These are phyloP conservation scores for Chelonia mydas DNA, from an alignment of 2,797 vertebrate species.

Conservation along the genomic window DNA sequence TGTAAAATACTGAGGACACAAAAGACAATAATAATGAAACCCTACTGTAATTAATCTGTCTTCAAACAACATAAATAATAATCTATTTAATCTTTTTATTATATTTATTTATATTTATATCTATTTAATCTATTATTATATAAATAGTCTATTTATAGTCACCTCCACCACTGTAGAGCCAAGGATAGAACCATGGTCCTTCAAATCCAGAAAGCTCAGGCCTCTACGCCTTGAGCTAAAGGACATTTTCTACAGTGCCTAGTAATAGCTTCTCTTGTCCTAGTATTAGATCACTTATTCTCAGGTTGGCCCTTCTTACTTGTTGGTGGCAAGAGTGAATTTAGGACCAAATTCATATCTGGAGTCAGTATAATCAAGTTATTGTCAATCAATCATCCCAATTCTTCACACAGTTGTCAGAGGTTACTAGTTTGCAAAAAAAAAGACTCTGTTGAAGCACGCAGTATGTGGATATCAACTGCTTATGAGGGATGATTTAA, in stretches of 20 bases:
- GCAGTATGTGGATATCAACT: neutral
- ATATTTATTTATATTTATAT: too few species aligned
- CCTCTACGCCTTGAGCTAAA: rapidly evolving
- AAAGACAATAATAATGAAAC: neutral
- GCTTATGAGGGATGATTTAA: rapidly evolving
- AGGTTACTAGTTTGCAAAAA: neutral
- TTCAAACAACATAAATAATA: neutral
- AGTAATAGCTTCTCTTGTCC: rapidly evolving
- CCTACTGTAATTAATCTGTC: rapidly evolving
- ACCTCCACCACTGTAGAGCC: rapidly evolving
- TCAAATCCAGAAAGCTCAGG: neutral
- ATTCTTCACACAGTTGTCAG: neutral
- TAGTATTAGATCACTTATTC: rapidly evolving
- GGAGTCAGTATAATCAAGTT: rapidly evolving
- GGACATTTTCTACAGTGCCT: rapidly evolving
- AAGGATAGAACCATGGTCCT: neutral
- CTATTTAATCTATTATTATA: too few species aligned
- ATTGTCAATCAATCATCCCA: neutral
- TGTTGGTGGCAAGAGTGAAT: neutral
- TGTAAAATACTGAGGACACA: neutral
- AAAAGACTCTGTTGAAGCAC: neutral
- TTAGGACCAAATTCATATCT: neutral
- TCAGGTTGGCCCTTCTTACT: neutral
- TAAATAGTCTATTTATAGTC: too few species aligned
- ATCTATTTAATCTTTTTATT: too few species aligned